Base-by-base conservation (phyloP, 2,113 vertebrate species). In the Pseudopodoces humilis region DNA sequence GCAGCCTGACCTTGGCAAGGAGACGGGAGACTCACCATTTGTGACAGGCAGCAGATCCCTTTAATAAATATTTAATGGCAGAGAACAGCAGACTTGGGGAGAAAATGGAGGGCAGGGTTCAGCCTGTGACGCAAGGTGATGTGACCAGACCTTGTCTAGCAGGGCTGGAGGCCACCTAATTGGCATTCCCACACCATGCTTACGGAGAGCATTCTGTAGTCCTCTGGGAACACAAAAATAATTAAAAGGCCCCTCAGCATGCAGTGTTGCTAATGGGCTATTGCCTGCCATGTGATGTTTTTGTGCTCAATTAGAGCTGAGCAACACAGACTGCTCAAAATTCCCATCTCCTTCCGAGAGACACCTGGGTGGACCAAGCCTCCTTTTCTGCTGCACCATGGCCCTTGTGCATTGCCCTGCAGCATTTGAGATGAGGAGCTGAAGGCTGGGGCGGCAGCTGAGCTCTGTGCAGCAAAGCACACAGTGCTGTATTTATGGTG, bases 61-160 rank as follows among this genome's bases (percentile, higher is more conserved):
- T 83, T 95, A 95, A 97, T 97, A 96, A 95, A 97, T 97, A 96
- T 97, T 96, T 96, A 92, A 96, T 58, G 3, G 88, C 76, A 55
- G 80, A 84, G 76, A 92, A 71, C 7, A 0, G 90, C 88, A 93
- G 95, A 86, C 76, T 84, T 94, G 83, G 95, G 94, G 94, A 95
- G 93, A 96, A 96, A 95, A 94, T 79, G 89, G 89, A 96, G 94
- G 94, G 94, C 94, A 96, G 92, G 93, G 95, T 94, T 97, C 96
- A 97, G 90, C 41, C 69, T 91, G 88, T 96, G 95, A 96, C 30
- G 92, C 94, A 93, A 96, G 95, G 92, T 95, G 94, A 96, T 96
- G 92, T 97, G 93, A 91, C 91, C 72, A 70, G 96, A 96, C 93
- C 93, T 95, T 95, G 96, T 94, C 95, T 96, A 90, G 92, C 46